These are phyloP conservation scores for Chauna torquata DNA, from an alignment of 2,113 vertebrate species.

Conservation along the genomic window DNA sequence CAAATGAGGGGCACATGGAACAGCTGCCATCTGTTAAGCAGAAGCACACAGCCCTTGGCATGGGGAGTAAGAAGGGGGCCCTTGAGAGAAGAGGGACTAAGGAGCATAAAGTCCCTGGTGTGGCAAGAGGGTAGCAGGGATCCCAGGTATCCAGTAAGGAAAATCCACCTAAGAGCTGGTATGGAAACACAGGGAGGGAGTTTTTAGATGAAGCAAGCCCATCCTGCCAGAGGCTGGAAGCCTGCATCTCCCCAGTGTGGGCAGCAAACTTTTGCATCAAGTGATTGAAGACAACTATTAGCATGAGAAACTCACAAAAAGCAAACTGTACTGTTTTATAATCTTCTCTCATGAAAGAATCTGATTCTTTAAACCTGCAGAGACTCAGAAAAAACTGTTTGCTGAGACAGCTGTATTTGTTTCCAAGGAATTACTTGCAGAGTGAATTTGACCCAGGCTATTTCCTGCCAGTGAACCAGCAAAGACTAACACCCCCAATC, in stretches of 20 bases:
- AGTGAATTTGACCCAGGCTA: not conserved
- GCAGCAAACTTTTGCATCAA: not conserved
- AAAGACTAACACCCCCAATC: not conserved
- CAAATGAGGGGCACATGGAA: not conserved
- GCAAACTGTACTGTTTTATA: not conserved
- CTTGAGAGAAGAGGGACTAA: not conserved
- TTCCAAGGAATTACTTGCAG: not conserved
- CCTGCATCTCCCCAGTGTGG: not conserved
- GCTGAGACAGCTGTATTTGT: not conserved
- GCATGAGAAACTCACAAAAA: not conserved
- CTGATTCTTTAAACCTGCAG: not conserved
- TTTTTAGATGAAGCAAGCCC: not conserved
- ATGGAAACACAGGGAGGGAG: not conserved
- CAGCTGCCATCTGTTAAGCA: not conserved
- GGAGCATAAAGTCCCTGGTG: not conserved
- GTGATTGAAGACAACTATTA: not conserved
- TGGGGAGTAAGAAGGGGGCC: not conserved
- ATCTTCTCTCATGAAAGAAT: not conserved
- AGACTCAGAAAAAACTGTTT: not conserved
- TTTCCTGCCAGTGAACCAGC: conserved; percentile 7
- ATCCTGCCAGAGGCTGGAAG: not conserved
- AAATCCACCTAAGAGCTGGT: not conserved
- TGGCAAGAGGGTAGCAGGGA: not conserved
- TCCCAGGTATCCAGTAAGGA: not conserved
- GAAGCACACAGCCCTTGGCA: not conserved